A percentile compares a stretch with the other conserved stretches of the same genome.
Evolutionary conservation across 2,113 vertebrate genomes (phyloP).

Genomic region (Lycaon pictus): DNA sequence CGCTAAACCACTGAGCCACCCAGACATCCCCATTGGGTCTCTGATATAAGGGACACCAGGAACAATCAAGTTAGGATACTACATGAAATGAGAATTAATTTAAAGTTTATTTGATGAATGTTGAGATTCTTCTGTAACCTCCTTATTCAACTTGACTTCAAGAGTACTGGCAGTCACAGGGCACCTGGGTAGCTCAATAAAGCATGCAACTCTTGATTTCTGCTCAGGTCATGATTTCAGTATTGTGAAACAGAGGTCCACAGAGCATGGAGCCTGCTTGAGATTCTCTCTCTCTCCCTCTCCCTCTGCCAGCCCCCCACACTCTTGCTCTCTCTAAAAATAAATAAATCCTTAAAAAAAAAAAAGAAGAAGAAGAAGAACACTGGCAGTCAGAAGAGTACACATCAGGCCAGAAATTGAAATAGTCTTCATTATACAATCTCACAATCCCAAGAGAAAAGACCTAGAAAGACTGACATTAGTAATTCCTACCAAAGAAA

Average conservation of each 20-base stretch:
- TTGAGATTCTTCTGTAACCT: not conserved
- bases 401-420: not conserved
- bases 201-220: not conserved
- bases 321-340: not conserved
- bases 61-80: not conserved
- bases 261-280: not conserved
- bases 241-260: not conserved
- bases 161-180: not conserved
- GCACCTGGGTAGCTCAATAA: not conserved
- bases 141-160: not conserved
- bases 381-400: not conserved
- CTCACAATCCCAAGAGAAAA: not conserved
- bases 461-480: not conserved
- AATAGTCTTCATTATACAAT: not conserved
- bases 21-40: not conserved
- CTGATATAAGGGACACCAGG: not conserved
- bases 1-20: no score
- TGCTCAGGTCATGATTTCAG: not conserved
- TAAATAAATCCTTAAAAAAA: not conserved
- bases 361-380: not conserved
- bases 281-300: not conserved
- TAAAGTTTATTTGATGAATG: not conserved
- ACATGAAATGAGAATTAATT: constrained; percentile 11
- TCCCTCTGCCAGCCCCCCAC: not conserved
- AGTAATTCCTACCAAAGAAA: not conserved